phyloP scores from a whole-genome alignment of 1,140 invertebrate genomes.

The Diuraphis noxia region DNA sequence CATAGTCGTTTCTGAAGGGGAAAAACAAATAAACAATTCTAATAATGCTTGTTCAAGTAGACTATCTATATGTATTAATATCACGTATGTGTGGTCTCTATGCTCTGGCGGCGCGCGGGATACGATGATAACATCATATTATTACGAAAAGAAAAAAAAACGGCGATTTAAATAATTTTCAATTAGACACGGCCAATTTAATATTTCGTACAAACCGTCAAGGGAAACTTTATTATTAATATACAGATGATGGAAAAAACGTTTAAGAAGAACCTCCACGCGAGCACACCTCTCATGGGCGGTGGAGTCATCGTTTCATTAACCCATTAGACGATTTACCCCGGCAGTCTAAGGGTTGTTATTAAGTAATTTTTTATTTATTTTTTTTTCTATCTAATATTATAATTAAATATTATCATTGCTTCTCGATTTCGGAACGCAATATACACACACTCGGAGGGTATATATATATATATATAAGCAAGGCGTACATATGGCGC shows the following conservation, averaged over 20 bases:
- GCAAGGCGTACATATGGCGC: not conserved
- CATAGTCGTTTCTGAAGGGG: not conserved
- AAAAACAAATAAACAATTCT: not conserved
- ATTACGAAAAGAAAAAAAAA: not conserved
- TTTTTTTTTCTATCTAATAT: constrained; percentile 10
- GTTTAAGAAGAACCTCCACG: not conserved
- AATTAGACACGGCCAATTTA: constrained; percentile 21
- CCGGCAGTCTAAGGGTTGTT: not conserved
- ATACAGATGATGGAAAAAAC: not conserved
- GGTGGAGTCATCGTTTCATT: not conserved
- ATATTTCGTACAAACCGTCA: not conserved
- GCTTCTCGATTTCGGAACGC: not conserved
- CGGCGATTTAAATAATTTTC: constrained; percentile 18
- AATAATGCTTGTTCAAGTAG: not conserved
- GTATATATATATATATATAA: not conserved
- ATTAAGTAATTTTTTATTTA: not conserved
- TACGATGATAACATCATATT: not conserved
- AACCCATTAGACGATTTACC: constrained; percentile 27
- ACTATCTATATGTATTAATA: not conserved
- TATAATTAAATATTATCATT: constrained; percentile 41
- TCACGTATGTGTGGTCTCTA: not conserved
- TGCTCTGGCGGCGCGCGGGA: not conserved
- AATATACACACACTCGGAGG: not conserved
- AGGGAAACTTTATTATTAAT: not conserved
- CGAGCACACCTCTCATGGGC: not conserved